Base-by-base conservation (phyloP, 2,888 invertebrate species). In the Trichopria drosophilae region DNA sequence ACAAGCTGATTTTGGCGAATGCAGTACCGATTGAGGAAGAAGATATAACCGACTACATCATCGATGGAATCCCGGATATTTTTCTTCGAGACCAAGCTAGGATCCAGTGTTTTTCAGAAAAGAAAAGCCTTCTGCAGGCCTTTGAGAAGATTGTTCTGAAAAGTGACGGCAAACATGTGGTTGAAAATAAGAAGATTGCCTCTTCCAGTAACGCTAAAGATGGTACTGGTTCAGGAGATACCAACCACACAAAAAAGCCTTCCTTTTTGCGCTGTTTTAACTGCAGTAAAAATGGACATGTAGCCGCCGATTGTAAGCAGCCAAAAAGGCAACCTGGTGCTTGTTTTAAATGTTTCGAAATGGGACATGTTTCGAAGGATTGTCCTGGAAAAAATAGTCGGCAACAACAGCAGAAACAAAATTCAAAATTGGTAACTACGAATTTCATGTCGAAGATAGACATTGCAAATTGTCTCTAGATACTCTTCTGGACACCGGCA, bases 71-170 rank as follows among this genome's bases (percentile, higher is more conserved):
- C n/a, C n/a, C n/a, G n/a, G n/a, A n/a, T n/a, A n/a, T n/a, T n/a
- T 48, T 16, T 39, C n/a, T n/a, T n/a, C n/a, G 36, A 22, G 39
- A 37, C 15, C 51, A 51, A 32, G 51, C 51, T n/a, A 51, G 40
- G 13, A 51, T 51, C 6, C 51, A 51, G 24, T 35, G 51, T 13
- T 45, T 51, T 6, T 5, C 24, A 6, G 35, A 42, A 12, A 42
- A 40, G 10, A 28, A 32, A 32, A 37, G 37, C 9, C 12, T 51
- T n/a, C 18, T 51, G 13, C 35, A 51, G 6, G 51, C 51, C 1
- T 51, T 52, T 6, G 52, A 48, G 19, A 29, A 48, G 10, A 42
- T 48, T 3, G 39, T 36, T 12, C 19, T 52, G 6, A 51, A 13
- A 18, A 39, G 35, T 18, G 28, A 15, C n/a, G 2, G 2, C 9